Base-by-base conservation (phyloP, 2,797 vertebrate genomes). In the Geotrypetes seraphini region DNA sequence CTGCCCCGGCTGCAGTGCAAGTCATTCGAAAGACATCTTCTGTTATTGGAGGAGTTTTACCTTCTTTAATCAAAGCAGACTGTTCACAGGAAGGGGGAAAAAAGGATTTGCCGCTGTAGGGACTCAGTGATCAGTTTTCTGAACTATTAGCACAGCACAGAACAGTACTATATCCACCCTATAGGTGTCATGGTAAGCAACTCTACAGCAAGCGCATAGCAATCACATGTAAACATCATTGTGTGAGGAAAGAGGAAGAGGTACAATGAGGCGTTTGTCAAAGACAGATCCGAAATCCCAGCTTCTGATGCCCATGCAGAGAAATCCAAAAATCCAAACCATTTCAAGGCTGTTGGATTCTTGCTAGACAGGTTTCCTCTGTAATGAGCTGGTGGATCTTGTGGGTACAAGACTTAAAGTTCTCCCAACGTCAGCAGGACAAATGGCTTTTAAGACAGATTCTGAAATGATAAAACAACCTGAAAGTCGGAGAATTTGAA, bases 171-270 rank as follows among this genome's bases (percentile, higher is more conserved):
- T n/a, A 65, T 55, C 67, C 62, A 70, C 69, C 69, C 66, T 53
- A 68, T 51, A 42, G 25, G 63, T 79, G 72, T 47, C 13, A 64
- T 74, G 62, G 71, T 64, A 61, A 73, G 74, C 61, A 57, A n/a
- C 70, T 68, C 64, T 68, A 78, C 60, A 55, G 48, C 63, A 82
- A 79, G 78, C 71, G 67, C 66, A 78, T 71, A 79, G 76, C 70
- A 71, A 73, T 79, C 75, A 82, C 83, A 77, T 72, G 71, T 81
- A 81, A 81, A 84, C 81, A 82, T 78, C 70, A 72, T 66, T 20
- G 50, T 50, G 58, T 73, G 69, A 78, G 72, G 74, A 76, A 67
- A 75, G 75, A 79, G 76, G 76, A 73, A 81, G 66, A 74, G 71
- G 79, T 80, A 80, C 65, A 59, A 66, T 42, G 72, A 82, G 77